Percentiles rank a stretch among this genome's conserved stretches.
phyloP scores from a whole-genome alignment of 2,888 invertebrate genomes.

The Automeris io region DNA sequence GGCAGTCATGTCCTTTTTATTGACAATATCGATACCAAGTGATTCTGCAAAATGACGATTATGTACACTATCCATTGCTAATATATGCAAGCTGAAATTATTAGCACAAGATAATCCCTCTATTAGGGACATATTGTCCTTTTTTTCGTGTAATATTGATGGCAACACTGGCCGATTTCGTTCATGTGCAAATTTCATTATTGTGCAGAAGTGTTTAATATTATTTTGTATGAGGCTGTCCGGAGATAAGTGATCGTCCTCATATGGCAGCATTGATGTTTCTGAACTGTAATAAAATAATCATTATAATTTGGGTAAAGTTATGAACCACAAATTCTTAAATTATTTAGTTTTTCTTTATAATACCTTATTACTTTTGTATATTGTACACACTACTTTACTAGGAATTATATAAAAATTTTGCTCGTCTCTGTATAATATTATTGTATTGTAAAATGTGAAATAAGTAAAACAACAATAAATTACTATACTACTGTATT shows the following conservation, averaged over 20 bases:
- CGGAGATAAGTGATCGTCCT: conserved; percentile 73
- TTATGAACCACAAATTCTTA: too few species aligned
- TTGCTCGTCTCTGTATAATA: too few species aligned
- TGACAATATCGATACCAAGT: conserved; percentile 82
- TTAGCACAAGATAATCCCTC: conserved; percentile 66
- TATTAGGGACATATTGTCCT: conserved; percentile 42
- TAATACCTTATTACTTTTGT: too few species aligned
- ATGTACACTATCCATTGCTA: conserved; percentile 84
- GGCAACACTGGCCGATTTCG: conserved; percentile 50
- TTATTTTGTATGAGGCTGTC: conserved; percentile 63
- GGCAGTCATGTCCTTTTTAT: conserved; percentile 78
- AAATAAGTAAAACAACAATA: too few species aligned
- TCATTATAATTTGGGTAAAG: too few species aligned
- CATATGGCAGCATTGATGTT: conserved; percentile 62
- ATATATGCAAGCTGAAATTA: conserved; percentile 53
- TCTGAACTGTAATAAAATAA: conserved; percentile 38
- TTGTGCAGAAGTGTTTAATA: conserved; percentile 53
- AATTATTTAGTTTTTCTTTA: too few species aligned
- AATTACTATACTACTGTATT: too few species aligned
- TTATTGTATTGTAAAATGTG: too few species aligned
- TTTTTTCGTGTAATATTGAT: conserved; percentile 25
- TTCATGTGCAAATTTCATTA: conserved; percentile 56
- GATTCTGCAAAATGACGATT: conserved; percentile 86
- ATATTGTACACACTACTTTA: too few species aligned
- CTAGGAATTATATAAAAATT: too few species aligned